A percentile compares a stretch with the other conserved stretches of the same genome.
Evolutionary conservation across 2,113 vertebrate species (phyloP).

Genomic region (Propithecus coquereli): DNA sequence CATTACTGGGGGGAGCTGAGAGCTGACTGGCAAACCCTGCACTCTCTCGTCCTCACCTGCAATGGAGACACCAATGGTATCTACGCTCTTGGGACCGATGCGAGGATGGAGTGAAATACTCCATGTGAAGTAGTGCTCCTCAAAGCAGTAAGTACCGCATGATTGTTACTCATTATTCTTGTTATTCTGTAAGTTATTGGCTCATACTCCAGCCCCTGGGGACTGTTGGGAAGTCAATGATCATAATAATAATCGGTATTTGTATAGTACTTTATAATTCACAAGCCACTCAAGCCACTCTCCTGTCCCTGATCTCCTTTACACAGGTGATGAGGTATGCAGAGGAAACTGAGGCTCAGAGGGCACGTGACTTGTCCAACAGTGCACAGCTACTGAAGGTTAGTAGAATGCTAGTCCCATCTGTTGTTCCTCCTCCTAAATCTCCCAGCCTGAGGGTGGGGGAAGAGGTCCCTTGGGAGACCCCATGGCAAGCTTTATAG

Average conservation of each 20-base stretch:
- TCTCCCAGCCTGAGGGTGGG: neutral
- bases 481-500: neutral
- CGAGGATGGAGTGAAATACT: neutral
- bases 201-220: neutral
- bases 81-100: accelerated
- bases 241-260: neutral
- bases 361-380: accelerated
- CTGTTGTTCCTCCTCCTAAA: neutral
- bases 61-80: accelerated
- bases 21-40: accelerated
- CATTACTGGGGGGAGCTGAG: accelerated
- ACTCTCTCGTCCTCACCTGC: neutral
- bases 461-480: neutral
- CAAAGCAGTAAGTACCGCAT: neutral
- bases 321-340: accelerated
- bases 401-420: too few species aligned
- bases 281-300: neutral
- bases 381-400: neutral
- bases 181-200: neutral
- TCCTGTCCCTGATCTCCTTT: neutral
- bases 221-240: neutral
- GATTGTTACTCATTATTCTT: neutral
- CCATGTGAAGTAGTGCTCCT: neutral
- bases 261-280: neutral
- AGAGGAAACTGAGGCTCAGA: neutral